Percentiles rank a stretch among this genome's conserved stretches.
phyloP scores from a whole-genome alignment of 2,888 invertebrate species.

The Azorinus chamasolen region DNA sequence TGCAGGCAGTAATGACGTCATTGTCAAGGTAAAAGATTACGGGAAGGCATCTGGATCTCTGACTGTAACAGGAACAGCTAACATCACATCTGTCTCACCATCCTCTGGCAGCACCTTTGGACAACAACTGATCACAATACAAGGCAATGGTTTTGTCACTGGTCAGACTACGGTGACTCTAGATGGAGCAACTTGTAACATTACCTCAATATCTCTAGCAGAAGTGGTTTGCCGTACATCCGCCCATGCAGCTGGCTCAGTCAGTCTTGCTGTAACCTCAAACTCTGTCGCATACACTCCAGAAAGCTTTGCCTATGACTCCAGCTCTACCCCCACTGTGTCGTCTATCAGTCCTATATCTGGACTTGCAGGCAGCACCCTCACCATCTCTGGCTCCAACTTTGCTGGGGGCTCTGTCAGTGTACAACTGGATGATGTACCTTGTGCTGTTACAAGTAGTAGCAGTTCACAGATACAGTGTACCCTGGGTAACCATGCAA shows the following conservation, averaged over 20 bases:
- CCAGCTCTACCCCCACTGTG: slow-evolving; percentile 66
- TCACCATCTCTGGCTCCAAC: slow-evolving; percentile 69
- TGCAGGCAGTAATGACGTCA: slow-evolving; percentile 66
- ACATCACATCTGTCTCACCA: slow-evolving; percentile 60
- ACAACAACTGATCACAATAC: slow-evolving; percentile 59
- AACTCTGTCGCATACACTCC: slow-evolving; percentile 62
- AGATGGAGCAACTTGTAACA: slow-evolving; percentile 63
- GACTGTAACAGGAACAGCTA: slow-evolving; percentile 49
- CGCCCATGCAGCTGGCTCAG: slow-evolving; percentile 61
- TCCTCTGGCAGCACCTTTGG: slow-evolving; percentile 71
- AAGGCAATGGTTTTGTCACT: slow-evolving; percentile 72
- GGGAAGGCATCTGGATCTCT: slow-evolving; percentile 65
- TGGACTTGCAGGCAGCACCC: slow-evolving; percentile 65
- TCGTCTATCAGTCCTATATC: slow-evolving; percentile 59
- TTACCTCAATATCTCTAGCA: slow-evolving; percentile 58
- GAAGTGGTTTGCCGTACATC: slow-evolving; percentile 67
- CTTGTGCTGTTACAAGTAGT: slow-evolving; percentile 60
- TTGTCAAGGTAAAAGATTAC: slow-evolving; percentile 52
- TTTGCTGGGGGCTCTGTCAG: slow-evolving; percentile 45
- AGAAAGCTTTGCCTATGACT: slow-evolving; percentile 59
- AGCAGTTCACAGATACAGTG: slow-evolving; percentile 47
- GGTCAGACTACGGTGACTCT: slow-evolving; percentile 64
- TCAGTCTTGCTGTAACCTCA: slow-evolving; percentile 64
- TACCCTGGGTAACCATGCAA: slow-evolving; percentile 49
- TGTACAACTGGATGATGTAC: slow-evolving; percentile 53